Base-by-base conservation (phyloP, 2,113 vertebrate species). In the Myotis yumanensis region DNA sequence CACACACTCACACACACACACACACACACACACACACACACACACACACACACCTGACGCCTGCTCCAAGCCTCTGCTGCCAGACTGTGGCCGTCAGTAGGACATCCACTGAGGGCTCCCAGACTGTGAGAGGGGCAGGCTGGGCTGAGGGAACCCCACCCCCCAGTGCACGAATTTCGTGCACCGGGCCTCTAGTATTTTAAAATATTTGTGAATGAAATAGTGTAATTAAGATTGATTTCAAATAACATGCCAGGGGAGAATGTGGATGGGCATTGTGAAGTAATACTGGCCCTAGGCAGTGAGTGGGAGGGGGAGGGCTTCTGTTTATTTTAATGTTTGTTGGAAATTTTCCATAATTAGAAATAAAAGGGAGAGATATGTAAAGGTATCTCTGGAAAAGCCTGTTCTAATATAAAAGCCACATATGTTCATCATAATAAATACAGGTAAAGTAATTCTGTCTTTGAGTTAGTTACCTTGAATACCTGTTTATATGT, bases 401-500 rank as follows among this genome's bases (percentile, higher is more conserved):
- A 84, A 76, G 35, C 46, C 92, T 89, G 81, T 37, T 76, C 57
- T 89, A 71, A 43, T 86, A 51, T 37, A 71, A 95, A 95, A 76
- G 48, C 83, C 40, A 89, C 30, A 59, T 71, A 30, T 66, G 48
- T 71, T 75, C 48, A 59, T 48, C 46, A 7, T 93, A 83, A 86
- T 68, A 66, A 91, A 57, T 37, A 25, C 11, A 76, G 52, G 14
- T 77, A 64, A 73, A 76, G 51, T 81, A 89, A 86, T n/a, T 83
- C 28, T 75, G 12, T 48, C 8, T 79, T 57, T 80, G 72, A 37
- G 4, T 90, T 91, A 51, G 23, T 43, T 89, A 75, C 52, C 75
- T 90, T 76, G 89, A 79, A 46, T 79, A 69, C 30, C 30, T 95
- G 1, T 84, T 30, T 64, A 69, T 87, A 59, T 90, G n/a, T 94